Evolutionary conservation across 2,888 invertebrate genomes (phyloP), one percentile per base, ranked within the genome.

Genomic region (Dynastes hyllus): DNA sequence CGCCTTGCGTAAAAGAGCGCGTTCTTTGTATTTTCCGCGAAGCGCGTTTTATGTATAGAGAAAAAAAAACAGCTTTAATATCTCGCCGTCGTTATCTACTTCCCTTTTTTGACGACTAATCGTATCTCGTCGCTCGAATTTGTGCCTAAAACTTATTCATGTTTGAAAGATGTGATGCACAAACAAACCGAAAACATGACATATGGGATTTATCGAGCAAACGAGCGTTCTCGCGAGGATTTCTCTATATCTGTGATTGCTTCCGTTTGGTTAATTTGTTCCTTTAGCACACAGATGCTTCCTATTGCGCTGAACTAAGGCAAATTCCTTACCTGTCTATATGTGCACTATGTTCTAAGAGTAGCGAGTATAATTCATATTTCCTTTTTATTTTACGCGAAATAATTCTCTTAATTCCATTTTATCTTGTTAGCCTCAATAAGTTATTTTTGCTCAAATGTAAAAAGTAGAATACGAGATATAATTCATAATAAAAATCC

Each of bases 151-250:
- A 69, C 58, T 51, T 40, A 40, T 77, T 77, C 67, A 50, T 32
- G 55, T 32, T 69, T 58, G 55, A 67, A 55, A 69, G 67, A 77
- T 37, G 55, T 16, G 58, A 75, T 45, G 65, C 75, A 65, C 75
- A 63, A 75, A 75, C 63, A 65, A 61, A 61, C 61, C 58, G 50
- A 75, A 63, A 75, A 75, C 51, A 65, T 75, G 77, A 58, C 77
- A 77, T 77, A 67, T 77, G 77, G 67, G 50, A 40, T 69, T 77
- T 77, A 69, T 77, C 58, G 77, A 69, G 69, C 51, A 77, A 77
- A 61, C 40, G 45, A 40, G 61, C 13, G 16, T 61, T 16, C 37
- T 32, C 53, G 27, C 50, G 27, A 16, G 69, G 32, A 71, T 58
- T 55, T 55, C 71, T 22, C 37, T 37, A 58, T 37, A 61, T 75